These are phyloP conservation scores for Synergus gifuensis DNA, from an alignment of 2,888 invertebrate species.

Conservation along the genomic window DNA sequence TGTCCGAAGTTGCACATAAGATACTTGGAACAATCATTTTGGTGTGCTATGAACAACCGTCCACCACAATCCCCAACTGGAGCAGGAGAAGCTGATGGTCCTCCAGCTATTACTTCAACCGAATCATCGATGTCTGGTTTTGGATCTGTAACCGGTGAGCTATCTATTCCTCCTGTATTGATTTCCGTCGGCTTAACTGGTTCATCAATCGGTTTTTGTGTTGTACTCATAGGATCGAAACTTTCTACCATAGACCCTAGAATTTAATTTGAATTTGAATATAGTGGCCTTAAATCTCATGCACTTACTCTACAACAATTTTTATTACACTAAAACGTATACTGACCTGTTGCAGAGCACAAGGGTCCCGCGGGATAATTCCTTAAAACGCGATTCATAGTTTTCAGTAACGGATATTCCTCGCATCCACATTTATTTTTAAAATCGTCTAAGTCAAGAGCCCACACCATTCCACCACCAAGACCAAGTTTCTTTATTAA, in stretches of 20 bases:
- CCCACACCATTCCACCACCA: conserved; percentile 94
- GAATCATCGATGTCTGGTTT: conserved; percentile 64
- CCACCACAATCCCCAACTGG: conserved; percentile 80
- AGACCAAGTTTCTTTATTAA: conserved; percentile 88
- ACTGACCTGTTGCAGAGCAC: conserved; percentile 79
- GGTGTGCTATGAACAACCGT: conserved; percentile 81
- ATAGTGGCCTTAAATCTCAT: neutral
- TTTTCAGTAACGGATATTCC: conserved; percentile 87
- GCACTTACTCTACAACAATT: neutral
- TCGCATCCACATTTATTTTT: conserved; percentile 90
- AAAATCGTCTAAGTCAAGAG: conserved; percentile 92
- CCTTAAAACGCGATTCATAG: conserved; percentile 89
- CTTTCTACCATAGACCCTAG: conserved; percentile 49
- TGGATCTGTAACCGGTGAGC: conserved; percentile 7
- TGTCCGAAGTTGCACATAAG: conserved; percentile 88
- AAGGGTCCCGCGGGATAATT: conserved; percentile 84
- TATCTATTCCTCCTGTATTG: neutral
- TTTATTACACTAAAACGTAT: neutral
- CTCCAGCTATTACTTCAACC: conserved; percentile 66
- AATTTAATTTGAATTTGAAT: conserved; percentile 22
- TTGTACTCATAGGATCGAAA: conserved; percentile 42
- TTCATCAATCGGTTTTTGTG: conserved; percentile 40
- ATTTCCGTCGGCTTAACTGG: conserved; percentile 42
- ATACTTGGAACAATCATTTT: conserved; percentile 87
- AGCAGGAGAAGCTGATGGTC: conserved; percentile 54